Conservation (phyloP, 23 tunicate genomes). For the Ascidia mentula region DNA sequence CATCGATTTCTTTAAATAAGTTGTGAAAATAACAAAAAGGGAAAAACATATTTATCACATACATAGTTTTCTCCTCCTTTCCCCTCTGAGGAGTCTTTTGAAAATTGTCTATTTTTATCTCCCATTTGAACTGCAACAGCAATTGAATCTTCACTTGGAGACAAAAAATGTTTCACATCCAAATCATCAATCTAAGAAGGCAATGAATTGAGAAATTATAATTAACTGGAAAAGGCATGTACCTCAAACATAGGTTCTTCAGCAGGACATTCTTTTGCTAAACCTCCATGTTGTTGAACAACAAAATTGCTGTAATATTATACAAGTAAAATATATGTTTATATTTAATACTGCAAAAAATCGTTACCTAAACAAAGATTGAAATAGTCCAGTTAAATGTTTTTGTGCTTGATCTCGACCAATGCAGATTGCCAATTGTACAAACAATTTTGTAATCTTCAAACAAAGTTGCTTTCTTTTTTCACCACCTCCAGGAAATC, state of each 20-base stretch:
- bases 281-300: background rate
- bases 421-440: conserved; percentile 47
- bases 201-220: background rate
- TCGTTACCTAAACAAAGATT: conserved; percentile 54
- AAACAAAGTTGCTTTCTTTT: conserved; percentile 62
- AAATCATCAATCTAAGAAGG: background rate
- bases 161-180: background rate
- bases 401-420: conserved; percentile 79
- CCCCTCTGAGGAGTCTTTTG: background rate
- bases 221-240: background rate
- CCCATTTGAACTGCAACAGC: conserved; percentile 20
- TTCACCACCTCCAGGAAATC: conserved; percentile 57
- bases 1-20: too few species aligned
- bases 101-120: background rate
- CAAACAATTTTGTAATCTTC: conserved; percentile 43
- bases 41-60: too few species aligned
- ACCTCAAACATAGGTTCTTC: conserved; percentile 8
- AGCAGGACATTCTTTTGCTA: background rate
- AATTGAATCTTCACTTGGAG: conserved; percentile 30
- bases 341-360: too few species aligned
- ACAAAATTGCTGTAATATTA: background rate
- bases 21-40: too few species aligned
- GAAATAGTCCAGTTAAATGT: conserved; percentile 35
- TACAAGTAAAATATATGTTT: background rate
- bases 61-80: too few species aligned